Base-by-base conservation (phyloP, 2,888 invertebrate species). In the Campoletis raptor region DNA sequence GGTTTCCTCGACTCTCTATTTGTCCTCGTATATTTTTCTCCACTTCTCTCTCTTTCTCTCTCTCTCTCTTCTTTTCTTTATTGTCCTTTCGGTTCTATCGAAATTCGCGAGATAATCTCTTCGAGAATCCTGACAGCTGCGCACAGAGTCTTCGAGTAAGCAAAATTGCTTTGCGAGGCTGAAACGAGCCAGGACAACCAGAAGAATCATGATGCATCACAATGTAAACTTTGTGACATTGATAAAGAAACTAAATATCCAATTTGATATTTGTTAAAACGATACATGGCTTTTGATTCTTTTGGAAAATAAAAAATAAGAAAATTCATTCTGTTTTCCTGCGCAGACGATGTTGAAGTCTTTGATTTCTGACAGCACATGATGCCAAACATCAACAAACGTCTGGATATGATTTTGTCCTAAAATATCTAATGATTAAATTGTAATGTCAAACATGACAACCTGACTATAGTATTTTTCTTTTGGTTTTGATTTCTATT, bases 91-190 rank as follows among this genome's bases (percentile, higher is more conserved):
- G 69, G 61, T 54, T 80, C 79, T 85, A 85, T 82, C 85, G 74
- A 82, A 82, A 85, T 85, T 85, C 79, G 82, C 85, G 74, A 85
- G 82, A 57, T 81, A 48, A 85, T 85, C 85, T 82, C 61, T 45
- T 21, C 61, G 52, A 18, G 74, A 78, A 74, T 64, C 82, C 72
- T 37, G 74, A 70, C 85, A 85, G 85, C 82, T 85, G 85, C 82
- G 45, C 66, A 18, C 37, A 8, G 36, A 66, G 10, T 24, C 57
- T 24, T 24, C 57, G 57, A 40, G 18, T 48, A 7, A 37, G 66
- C 37, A 66, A 66, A 61, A 30, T 12, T 30, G 24, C 24, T 24
- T 12, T 10, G 24, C 21, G 30, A 40, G 67, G 3, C 10, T 40
- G 10, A 40, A 15, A 12, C 9, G 15, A 40, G 7, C 40, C n/a